Evolutionary conservation across 2,888 invertebrate genomes (phyloP).

Genomic region (Altica lythri): DNA sequence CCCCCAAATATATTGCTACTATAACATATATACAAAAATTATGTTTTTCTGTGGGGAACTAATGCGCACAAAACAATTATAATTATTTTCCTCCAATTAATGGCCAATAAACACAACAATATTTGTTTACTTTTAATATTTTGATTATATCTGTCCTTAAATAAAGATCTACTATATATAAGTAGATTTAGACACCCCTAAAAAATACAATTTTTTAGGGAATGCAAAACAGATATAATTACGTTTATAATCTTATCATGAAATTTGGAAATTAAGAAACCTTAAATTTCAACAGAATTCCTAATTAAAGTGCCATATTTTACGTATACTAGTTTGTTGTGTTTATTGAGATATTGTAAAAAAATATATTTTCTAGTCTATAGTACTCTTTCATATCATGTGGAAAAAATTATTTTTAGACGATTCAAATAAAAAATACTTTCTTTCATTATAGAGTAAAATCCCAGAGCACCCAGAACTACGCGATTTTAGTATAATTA

Average conservation of each 20-base stretch:
- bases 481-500: conserved; percentile 13
- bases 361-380: conserved; percentile 17
- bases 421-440: conserved; percentile 4
- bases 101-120: conserved; percentile 13
- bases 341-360: conserved; percentile 8
- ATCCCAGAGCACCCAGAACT: conserved; percentile 7
- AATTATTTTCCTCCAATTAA: conserved; percentile 14
- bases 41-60: conserved; percentile 14
- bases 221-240: too few species aligned
- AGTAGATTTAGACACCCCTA: too few species aligned
- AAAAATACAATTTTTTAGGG: too few species aligned
- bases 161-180: background rate
- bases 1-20: too few species aligned
- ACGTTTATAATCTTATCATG: background rate
- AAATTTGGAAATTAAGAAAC: background rate
- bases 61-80: conserved; percentile 20
- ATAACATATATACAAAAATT: too few species aligned
- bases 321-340: background rate
- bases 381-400: conserved; percentile 23
- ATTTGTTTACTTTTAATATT: background rate
- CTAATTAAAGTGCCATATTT: conserved; percentile 7
- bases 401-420: conserved; percentile 16
- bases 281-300: background rate
- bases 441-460: background rate
- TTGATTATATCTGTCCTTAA: background rate